Evolutionary conservation across 2,113 vertebrate species (phyloP), one percentile per base, ranked within the genome.

Genomic region (Falcunculus frontatus): DNA sequence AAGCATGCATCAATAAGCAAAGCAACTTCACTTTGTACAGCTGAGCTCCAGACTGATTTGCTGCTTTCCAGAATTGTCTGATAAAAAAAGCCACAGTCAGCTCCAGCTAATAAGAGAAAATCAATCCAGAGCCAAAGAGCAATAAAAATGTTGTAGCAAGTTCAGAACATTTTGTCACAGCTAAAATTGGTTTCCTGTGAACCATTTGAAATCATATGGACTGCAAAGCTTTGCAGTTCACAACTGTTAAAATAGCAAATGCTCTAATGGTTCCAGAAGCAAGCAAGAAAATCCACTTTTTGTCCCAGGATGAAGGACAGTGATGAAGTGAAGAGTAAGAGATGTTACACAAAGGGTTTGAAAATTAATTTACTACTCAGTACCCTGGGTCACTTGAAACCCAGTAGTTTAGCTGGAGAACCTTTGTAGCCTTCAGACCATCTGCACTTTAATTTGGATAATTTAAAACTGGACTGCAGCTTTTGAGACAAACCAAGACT

Each of bases 121-220:
- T 92, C 93, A 96, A 89, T 87, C 69, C 86, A 68, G 83, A 94
- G 93, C 92, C 96, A 96, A 96, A 89, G 88, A 96, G 96, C 77
- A 96, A 75, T 95, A 95, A 96, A 96, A 96, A 96, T 87, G 92
- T 90, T 85, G 90, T 92, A 87, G 86, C 49, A 92, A 94, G 95
- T 96, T 96, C 73, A 92, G 95, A 96, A 96, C 96, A 97, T 95
- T 97, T 95, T 95, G 95, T 93, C 90, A 91, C 84, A 87, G 93
- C 94, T 94, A 93, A 97, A 96, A 94, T 84, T 92, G 92, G 92
- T 92, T 96, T 94, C 49, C 60, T 93, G 53, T 53, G 80, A 95
- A 49, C 83, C 73, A 68, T 89, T 76, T 64, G 62, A 96, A 96
- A 92, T 93, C 93, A 95, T 76, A 92, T 14, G 80, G 57, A 62